phyloP scores from a whole-genome alignment of 2,113 vertebrate species.

The Vombatus ursinus region DNA sequence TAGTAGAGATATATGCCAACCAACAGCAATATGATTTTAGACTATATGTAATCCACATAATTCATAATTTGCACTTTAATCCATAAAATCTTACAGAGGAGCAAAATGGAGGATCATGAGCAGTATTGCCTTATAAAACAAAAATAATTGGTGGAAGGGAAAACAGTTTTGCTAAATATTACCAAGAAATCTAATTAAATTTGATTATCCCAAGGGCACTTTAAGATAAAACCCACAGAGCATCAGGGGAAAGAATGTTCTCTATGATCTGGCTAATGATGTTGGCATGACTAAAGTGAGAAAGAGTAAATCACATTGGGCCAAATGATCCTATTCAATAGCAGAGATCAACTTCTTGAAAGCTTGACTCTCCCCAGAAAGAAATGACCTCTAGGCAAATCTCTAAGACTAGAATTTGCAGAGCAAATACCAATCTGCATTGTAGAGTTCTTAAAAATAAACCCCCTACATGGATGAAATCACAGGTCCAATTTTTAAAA shows the following conservation, averaged over 20 bases:
- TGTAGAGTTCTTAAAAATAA: neutral
- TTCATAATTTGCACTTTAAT: neutral
- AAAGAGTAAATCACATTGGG: neutral
- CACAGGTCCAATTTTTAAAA: neutral
- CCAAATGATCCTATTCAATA: neutral
- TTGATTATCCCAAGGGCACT: neutral
- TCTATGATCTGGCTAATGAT: neutral
- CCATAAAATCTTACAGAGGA: neutral
- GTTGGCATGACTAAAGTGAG: neutral
- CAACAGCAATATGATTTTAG: neutral
- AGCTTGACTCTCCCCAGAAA: neutral
- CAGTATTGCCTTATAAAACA: neutral
- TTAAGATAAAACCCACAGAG: neutral
- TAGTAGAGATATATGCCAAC: neutral
- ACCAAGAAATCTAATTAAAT: neutral
- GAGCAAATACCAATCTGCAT: neutral
- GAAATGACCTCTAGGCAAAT: neutral
- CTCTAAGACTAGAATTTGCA: neutral
- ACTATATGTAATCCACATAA: neutral
- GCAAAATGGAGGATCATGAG: neutral
- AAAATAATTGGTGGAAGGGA: neutral
- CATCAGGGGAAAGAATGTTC: neutral
- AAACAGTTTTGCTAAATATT: neutral
- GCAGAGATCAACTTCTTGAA: neutral
- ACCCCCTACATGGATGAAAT: neutral